A percentile compares a stretch with the other conserved stretches of the same genome.
These are phyloP conservation scores for Anguilla anguilla DNA, from an alignment of 2,797 vertebrate genomes.

Conservation along the genomic window DNA sequence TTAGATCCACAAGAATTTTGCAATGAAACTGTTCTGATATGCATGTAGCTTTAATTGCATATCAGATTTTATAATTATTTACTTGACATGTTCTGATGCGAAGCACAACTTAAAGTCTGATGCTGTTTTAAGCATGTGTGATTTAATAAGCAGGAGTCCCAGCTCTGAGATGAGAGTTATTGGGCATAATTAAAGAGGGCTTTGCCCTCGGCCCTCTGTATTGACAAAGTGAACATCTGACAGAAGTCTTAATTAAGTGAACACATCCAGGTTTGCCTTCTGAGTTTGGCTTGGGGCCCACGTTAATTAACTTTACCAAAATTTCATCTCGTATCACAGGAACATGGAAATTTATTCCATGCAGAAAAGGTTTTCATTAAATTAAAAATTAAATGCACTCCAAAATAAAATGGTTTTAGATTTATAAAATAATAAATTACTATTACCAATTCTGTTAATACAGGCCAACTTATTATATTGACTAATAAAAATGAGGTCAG, in stretches of 20 bases:
- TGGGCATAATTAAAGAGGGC: constrained; percentile 66
- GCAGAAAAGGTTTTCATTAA: neutral
- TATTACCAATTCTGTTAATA: too few relatives aligned
- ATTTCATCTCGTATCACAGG: constrained; percentile 59
- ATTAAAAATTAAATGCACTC: neutral
- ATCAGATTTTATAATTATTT: too few relatives aligned
- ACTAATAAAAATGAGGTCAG: neutral
- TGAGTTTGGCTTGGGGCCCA: constrained; percentile 62
- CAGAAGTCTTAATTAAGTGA: constrained; percentile 61
- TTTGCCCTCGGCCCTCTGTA: constrained; percentile 49
- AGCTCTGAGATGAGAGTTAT: constrained; percentile 45
- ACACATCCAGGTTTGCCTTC: constrained; percentile 58
- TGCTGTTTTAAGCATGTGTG: too few relatives aligned
- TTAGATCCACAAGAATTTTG: neutral
- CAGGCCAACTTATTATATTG: neutral
- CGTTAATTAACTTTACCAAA: constrained; percentile 62
- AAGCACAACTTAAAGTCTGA: too few relatives aligned
- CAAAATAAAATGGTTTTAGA: neutral
- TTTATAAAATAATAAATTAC: neutral
- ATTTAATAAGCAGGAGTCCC: too few relatives aligned
- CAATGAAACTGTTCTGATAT: neutral
- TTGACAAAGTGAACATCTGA: constrained; percentile 64
- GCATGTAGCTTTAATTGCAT: too few relatives aligned
- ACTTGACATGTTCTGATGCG: too few relatives aligned
- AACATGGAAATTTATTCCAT: neutral